phyloP scores from a whole-genome alignment of 2,797 vertebrate genomes.

The Lophotriccus pileatus region DNA sequence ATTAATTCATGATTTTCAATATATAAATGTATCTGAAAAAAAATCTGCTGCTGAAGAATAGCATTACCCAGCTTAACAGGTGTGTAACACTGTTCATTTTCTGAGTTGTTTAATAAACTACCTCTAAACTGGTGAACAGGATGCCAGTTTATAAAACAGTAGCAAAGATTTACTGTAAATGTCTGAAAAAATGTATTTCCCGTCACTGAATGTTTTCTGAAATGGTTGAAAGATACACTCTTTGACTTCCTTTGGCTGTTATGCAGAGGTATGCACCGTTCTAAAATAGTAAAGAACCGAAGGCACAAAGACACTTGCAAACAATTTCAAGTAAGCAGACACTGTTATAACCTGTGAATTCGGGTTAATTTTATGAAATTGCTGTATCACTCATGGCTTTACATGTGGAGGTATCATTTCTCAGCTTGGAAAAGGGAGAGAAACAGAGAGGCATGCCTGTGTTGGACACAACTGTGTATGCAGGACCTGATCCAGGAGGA shows the following conservation, averaged over 20 bases:
- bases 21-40: not conserved
- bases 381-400: not conserved
- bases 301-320: not conserved
- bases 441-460: not conserved
- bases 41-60: not conserved
- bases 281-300: not conserved
- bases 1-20: not conserved
- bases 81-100: not conserved
- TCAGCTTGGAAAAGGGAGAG: not conserved
- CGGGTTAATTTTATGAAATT: not conserved
- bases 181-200: not conserved
- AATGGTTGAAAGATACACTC: not conserved
- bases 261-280: not conserved
- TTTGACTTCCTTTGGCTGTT: not conserved
- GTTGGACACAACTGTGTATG: fast-evolving
- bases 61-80: not conserved
- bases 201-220: not conserved
- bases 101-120: not conserved
- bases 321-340: not conserved
- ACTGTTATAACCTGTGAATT: not conserved
- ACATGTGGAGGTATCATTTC: not conserved
- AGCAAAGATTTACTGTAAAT: not conserved
- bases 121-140: not conserved
- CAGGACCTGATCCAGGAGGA: not conserved
- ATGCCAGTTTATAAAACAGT: not conserved